These are phyloP conservation scores for Neofelis nebulosa DNA, from an alignment of 2,113 vertebrate genomes.

Conservation along the genomic window DNA sequence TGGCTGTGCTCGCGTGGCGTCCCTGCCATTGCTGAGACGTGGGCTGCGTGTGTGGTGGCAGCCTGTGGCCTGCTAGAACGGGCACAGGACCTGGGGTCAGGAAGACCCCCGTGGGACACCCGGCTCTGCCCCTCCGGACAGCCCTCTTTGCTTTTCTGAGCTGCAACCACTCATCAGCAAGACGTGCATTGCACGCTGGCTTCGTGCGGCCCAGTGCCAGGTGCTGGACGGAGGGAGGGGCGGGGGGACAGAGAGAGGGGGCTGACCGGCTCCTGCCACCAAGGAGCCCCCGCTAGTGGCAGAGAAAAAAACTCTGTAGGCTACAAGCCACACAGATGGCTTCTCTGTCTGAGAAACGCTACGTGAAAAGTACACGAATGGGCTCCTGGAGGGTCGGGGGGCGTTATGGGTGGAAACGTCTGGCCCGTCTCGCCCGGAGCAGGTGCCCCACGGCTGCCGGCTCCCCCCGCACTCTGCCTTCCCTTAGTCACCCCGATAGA, in stretches of 20 bases:
- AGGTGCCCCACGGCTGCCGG: neutral
- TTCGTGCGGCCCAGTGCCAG: neutral
- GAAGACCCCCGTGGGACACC: neutral
- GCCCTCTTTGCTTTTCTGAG: neutral
- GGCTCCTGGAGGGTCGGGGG: neutral
- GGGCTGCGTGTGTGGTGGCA: too few relatives aligned
- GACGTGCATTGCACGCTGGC: fast-evolving
- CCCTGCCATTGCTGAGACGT: neutral
- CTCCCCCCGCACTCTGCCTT: neutral
- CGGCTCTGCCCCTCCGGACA: neutral
- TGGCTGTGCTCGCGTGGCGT: too few relatives aligned
- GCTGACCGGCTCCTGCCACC: neutral
- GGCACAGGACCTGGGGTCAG: neutral
- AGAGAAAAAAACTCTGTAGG: neutral
- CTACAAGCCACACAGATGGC: neutral
- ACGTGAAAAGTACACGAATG: neutral
- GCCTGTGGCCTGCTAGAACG: neutral
- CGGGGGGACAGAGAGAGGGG: too few relatives aligned
- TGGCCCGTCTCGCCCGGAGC: neutral
- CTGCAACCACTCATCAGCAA: neutral
- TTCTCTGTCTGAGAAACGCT: neutral
- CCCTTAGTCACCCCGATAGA: neutral
- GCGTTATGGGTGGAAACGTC: neutral
- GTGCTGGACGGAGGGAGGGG: neutral
- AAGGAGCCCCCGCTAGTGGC: neutral